Base-by-base conservation (phyloP, 2,888 invertebrate species). In the Torymus tubicola region DNA sequence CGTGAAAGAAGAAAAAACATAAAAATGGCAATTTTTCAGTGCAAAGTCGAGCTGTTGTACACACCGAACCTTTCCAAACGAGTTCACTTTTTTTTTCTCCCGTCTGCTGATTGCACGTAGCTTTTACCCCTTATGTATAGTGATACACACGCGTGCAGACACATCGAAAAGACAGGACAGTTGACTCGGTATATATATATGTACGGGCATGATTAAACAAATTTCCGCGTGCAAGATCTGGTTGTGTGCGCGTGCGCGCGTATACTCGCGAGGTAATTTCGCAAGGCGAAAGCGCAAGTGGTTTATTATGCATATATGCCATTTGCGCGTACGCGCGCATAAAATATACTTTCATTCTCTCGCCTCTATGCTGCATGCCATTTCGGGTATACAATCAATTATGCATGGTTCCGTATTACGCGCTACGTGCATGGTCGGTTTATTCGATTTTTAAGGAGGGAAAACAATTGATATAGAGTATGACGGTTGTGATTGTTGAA, bases 241-340 rank as follows among this genome's bases (percentile, higher is more conserved):
- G 69, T 73, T 79, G 52, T 68, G 42, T 12, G 57, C 10, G 42
- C 10, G 42, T 8, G 31, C 5, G 3, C 5, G 31, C 31, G 21
- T 42, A 58, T 11, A 18, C 2, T 11, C 18, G 18, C 50, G 8
- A 12, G 0, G 12, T 63, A 55, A 72, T 80, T 80, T 80, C 61
- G 76, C 67, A 80, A 80, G 75, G 76, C 80, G 80, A 80, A 80
- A 80, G 80, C 65, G 67, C 42, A 65, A 71, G 65, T 42, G 10
- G 63, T 80, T 74, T 80, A 60, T 57, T 80, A 80, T 76, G 72
- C 76, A 55, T 14, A 55, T 14, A 55, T 50, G 53, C 67, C 63
- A 72, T 80, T 64, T 53, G 50, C 52, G 61, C n/a, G 21, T 18
- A 18, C 21, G 55, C 21, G 55, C 24, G 64, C 53, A 68, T 65